A percentile compares a stretch with the other conserved stretches of the same genome.
These are phyloP conservation scores for Tenthredo livida DNA, from an alignment of 2,888 invertebrate genomes.

Conservation along the genomic window DNA sequence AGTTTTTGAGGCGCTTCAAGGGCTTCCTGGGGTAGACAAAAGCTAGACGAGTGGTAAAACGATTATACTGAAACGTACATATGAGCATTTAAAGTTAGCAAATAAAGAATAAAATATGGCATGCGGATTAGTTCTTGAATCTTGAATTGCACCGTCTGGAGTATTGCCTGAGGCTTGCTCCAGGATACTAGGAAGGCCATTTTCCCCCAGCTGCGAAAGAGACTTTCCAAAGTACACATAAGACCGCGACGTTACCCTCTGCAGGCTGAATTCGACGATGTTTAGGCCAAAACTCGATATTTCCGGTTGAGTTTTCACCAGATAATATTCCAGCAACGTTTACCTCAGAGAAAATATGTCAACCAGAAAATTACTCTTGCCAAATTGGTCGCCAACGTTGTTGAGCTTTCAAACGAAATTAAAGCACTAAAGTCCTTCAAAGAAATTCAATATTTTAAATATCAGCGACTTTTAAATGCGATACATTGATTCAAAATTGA, in stretches of 20 bases:
- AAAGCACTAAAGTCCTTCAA: not conserved
- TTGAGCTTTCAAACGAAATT: not conserved
- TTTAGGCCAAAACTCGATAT: slow-evolving; percentile 31
- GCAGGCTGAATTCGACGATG: slow-evolving; percentile 22
- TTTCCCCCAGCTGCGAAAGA: not conserved
- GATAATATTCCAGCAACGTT: not conserved
- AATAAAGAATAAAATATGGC: slow-evolving; percentile 10
- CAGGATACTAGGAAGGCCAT: slow-evolving; percentile 18
- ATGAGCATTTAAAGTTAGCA: slow-evolving; percentile 7
- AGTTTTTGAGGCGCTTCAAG: slow-evolving; percentile 18
- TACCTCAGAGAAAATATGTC: slow-evolving; percentile 23
- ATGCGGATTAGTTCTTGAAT: slow-evolving; percentile 27
- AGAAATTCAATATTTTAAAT: not conserved
- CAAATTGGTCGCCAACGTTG: not conserved
- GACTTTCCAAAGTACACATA: not conserved
- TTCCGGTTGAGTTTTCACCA: slow-evolving; percentile 3
- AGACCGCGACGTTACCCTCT: slow-evolving; percentile 26
- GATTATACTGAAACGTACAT: slow-evolving; percentile 28
- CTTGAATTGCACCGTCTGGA: slow-evolving; percentile 28
- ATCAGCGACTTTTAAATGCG: not conserved
- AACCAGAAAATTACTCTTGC: not conserved
- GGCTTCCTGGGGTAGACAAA: slow-evolving; percentile 24
- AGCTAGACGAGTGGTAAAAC: slow-evolving; percentile 29
- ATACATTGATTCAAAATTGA: not conserved
- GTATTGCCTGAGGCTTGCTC: slow-evolving; percentile 10